A percentile compares a stretch with the other conserved stretches of the same genome.
These are phyloP conservation scores for Psettodes erumei DNA, from an alignment of 2,113 vertebrate genomes.

Conservation along the genomic window DNA sequence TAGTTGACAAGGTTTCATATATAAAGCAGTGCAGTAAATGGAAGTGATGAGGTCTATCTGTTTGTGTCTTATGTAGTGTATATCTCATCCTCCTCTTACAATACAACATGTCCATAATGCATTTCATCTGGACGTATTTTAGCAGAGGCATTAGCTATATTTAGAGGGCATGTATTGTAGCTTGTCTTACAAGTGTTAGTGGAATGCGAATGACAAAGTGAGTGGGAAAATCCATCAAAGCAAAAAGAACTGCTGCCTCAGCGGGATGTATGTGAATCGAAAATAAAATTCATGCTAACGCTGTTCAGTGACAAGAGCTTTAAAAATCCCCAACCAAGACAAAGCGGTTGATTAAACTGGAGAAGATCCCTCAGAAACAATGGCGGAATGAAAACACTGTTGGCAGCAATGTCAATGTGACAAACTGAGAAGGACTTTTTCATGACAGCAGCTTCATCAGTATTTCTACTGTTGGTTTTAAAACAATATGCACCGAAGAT, in stretches of 20 bases:
- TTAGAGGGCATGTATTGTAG: constrained; percentile 59
- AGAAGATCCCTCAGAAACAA: constrained; percentile 56
- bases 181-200: constrained; percentile 61
- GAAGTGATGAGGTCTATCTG: too few species aligned
- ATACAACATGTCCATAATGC: constrained; percentile 5
- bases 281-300: constrained; percentile 58
- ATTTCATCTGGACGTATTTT: constrained; percentile 36
- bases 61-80: too few species aligned
- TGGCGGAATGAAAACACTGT: constrained; percentile 37
- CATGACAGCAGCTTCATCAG: constrained; percentile 61
- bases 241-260: constrained; percentile 62
- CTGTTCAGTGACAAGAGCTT: constrained; percentile 58
- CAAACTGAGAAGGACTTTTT: constrained; percentile 47
- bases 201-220: constrained; percentile 51
- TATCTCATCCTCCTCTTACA: too few species aligned
- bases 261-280: constrained; percentile 48
- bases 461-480: constrained; percentile 62
- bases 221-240: constrained; percentile 62
- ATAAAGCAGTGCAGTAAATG: too few species aligned
- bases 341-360: constrained; percentile 63
- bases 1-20: too few species aligned
- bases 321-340: constrained; percentile 62
- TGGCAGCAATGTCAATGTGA: constrained; percentile 55
- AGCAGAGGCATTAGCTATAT: constrained; percentile 51
- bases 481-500: constrained; percentile 54